phyloP scores from a whole-genome alignment of 2,797 vertebrate species.

The Falco novaeseelandiae region DNA sequence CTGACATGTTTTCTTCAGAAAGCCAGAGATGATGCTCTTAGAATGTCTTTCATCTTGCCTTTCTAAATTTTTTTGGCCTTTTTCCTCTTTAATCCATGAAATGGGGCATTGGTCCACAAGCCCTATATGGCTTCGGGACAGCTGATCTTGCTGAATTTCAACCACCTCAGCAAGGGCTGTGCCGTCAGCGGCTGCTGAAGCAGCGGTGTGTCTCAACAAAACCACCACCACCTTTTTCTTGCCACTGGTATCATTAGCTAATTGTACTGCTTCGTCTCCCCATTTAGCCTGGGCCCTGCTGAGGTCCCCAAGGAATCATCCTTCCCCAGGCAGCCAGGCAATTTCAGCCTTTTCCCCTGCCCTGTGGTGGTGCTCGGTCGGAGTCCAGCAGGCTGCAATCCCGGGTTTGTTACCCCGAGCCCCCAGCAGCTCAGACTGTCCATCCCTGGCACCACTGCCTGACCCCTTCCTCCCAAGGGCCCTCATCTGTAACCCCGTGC shows the following conservation, averaged over 20 bases:
- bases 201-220: not conserved
- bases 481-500: not conserved
- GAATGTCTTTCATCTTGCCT: not conserved
- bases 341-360: not conserved
- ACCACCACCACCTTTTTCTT: rapidly evolving
- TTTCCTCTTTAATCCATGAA: not conserved
- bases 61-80: rapidly evolving
- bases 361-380: rapidly evolving
- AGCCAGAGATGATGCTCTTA: not conserved
- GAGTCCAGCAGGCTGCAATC: no score
- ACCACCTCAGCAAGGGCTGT: no score
- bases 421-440: not conserved
- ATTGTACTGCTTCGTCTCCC: not conserved
- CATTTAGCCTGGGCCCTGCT: rapidly evolving
- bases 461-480: not conserved
- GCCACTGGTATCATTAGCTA: rapidly evolving
- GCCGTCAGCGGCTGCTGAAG: rapidly evolving
- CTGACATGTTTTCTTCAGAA: not conserved
- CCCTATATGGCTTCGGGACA: not conserved
- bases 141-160: not conserved
- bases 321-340: not conserved
- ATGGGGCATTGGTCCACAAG: not conserved
- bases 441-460: not conserved
- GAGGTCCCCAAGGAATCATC: rapidly evolving
- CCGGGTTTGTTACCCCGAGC: rapidly evolving